Evolutionary conservation across 2,797 vertebrate species (phyloP).

Genomic region (Scleropages formosus): DNA sequence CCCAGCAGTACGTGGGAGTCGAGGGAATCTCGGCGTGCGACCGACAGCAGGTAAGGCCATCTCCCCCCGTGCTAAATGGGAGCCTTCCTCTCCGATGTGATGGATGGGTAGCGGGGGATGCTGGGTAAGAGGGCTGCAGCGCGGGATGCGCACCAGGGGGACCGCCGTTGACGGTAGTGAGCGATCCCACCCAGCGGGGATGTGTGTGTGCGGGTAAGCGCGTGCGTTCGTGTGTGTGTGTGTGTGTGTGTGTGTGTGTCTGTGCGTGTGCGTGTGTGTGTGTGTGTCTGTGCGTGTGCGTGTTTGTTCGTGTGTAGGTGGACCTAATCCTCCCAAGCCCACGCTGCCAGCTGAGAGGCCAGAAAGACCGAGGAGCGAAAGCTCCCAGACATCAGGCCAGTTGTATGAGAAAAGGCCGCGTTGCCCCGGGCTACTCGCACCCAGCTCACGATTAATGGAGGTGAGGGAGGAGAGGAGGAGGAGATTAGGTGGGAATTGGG

Average conservation of each 20-base stretch:
- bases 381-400: constrained; percentile 42
- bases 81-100: constrained; percentile 31
- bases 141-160: background rate
- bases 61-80: constrained; percentile 32
- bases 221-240: no score
- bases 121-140: constrained; percentile 35
- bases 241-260: background rate
- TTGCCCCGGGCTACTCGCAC: constrained; percentile 48
- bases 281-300: no score
- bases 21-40: background rate
- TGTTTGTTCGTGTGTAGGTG: background rate
- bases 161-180: constrained; percentile 37
- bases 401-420: constrained; percentile 49
- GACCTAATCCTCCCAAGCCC: constrained; percentile 18
- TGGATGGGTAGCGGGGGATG: constrained; percentile 32
- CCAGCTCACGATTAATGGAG: background rate
- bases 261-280: no score
- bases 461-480: constrained; percentile 39
- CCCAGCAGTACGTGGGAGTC: background rate
- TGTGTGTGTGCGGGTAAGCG: no score
- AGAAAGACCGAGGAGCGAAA: constrained; percentile 16
- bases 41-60: constrained; percentile 24
- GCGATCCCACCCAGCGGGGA: constrained; percentile 33
- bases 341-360: constrained; percentile 4
- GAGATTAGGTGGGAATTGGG: constrained; percentile 40